Conservation (phyloP, 2,113 vertebrate species). For the Erythrocebus patas region DNA sequence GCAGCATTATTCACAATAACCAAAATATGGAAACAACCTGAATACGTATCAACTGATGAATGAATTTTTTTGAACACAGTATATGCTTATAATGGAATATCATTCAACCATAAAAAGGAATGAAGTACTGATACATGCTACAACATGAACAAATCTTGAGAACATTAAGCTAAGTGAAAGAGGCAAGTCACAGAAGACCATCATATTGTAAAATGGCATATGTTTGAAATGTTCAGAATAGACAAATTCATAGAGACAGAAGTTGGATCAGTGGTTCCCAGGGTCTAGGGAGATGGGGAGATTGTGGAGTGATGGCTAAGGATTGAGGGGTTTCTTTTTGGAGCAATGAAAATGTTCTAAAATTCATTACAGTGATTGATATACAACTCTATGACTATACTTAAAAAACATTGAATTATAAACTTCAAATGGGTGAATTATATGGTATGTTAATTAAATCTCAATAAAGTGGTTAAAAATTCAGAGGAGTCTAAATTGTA, state of each 20-base stretch:
- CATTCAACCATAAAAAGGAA: not conserved
- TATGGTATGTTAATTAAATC: not conserved
- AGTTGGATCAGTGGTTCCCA: not conserved
- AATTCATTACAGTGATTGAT: not conserved
- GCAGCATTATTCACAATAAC: not conserved
- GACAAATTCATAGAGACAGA: no score
- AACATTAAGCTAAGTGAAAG: not conserved
- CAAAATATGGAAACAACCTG: not conserved
- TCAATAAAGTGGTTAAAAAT: not conserved
- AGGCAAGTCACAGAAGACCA: not conserved
- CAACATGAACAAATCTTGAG: not conserved
- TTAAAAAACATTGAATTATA: not conserved
- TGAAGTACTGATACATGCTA: not conserved
- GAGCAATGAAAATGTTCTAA: not conserved
- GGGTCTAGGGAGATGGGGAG: no score
- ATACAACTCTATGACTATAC: not conserved
- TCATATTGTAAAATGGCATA: not conserved
- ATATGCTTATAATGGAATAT: not conserved
- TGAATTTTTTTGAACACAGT: not conserved
- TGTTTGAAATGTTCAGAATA: not conserved
- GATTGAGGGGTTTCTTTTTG: not conserved
- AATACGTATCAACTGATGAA: not conserved
- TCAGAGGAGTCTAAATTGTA: not conserved
- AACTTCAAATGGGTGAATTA: not conserved
- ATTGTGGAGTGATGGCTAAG: not conserved